These are phyloP conservation scores for Tigriopus japonicus DNA, from an alignment of 1,140 invertebrate species.

Conservation along the genomic window DNA sequence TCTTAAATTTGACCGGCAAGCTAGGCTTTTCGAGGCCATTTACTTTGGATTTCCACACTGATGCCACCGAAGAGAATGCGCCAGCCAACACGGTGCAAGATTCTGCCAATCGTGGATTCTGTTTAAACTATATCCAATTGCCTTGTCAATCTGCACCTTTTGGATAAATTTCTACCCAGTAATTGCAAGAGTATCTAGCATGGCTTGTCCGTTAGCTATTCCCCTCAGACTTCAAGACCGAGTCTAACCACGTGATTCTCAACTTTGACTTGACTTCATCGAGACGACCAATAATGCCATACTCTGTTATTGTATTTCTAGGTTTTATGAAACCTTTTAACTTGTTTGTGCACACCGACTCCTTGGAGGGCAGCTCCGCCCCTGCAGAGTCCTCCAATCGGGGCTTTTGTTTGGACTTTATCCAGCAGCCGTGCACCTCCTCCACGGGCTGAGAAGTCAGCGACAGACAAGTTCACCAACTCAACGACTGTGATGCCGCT, in stretches of 20 bases:
- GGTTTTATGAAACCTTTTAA: conserved; percentile 56
- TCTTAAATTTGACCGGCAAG: no score
- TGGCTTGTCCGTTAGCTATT: no score
- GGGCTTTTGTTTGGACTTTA: conserved; percentile 46
- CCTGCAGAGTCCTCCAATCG: conserved; percentile 30
- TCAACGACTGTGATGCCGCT: no score
- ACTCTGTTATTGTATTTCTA: conserved; percentile 24
- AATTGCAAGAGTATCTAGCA: no score
- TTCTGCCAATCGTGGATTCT: conserved; percentile 43
- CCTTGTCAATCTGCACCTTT: conserved; percentile 33
- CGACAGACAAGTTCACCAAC: background rate
- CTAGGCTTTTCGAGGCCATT: conserved; percentile 18
- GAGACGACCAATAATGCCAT: no score
- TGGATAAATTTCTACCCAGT: no score
- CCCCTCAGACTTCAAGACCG: no score
- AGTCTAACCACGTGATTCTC: no score
- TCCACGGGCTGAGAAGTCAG: background rate
- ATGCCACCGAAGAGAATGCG: conserved; percentile 15
- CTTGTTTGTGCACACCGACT: conserved; percentile 52
- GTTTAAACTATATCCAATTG: conserved; percentile 59
- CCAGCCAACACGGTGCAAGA: conserved; percentile 4
- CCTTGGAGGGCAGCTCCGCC: conserved; percentile 33
- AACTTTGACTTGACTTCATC: no score
- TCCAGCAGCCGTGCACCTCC: conserved; percentile 38
- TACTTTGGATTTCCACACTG: conserved; percentile 18